Evolutionary conservation across 2,888 invertebrate species (phyloP), one percentile per base, ranked within the genome.

Genomic region (Nymphalis urticae): DNA sequence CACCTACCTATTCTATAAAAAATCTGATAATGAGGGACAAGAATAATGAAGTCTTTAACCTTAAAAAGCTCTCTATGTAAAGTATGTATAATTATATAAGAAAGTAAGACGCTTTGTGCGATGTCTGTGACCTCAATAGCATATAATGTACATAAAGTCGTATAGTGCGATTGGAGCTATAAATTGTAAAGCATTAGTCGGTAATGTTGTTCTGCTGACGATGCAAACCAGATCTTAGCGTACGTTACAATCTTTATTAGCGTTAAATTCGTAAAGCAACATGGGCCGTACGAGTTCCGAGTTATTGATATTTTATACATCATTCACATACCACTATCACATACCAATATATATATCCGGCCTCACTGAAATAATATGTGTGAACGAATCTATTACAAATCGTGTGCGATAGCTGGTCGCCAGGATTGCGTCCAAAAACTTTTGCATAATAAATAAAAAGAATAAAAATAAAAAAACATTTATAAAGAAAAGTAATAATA

Each of bases 111-210:
- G 19, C 50, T 50, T n/a, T 19, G 50, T 50, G 50, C 50, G 19
- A 9, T 4, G 42, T 42, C 42, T n/a, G 17, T 50, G 50, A 50
- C 50, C 50, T 50, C 50, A 51, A 51, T 51, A 51, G 51, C 51
- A 8, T n/a, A 48, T 62, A 32, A 32, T 17, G 1, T 42, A 4
- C 4, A 42, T 42, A 13, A 10, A 42, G 42, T 42, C 13, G 13
- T 13, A 42, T 1, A 48, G 61, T 27, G 42, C 19, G 17, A 27
- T 62, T 36, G 17, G 63, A 63, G 47, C 24, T 63, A 54, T 54
- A 63, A 54, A 63, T 63, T 54, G 54, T 54, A 63, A 8, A 42
- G 63, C 63, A 63, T 63, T 54, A 63, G 63, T 24, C 54, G 21
- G 54, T 63, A 54, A 63, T 54, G 62, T 53, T 36, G 62, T 27